Conservation (phyloP, 2,888 invertebrate species). For the Scaptomyza tumidula region DNA sequence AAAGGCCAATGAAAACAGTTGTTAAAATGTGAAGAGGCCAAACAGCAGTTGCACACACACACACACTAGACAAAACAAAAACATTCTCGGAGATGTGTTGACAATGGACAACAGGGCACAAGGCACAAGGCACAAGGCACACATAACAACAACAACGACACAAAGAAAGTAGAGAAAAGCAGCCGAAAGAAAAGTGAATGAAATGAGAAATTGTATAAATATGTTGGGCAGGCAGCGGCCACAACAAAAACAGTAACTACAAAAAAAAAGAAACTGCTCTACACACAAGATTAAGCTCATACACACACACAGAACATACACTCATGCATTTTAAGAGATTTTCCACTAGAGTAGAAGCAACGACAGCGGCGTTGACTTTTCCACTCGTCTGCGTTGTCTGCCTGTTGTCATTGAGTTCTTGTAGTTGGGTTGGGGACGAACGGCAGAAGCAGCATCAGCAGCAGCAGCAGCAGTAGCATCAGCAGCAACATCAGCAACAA, state of each 20-base stretch:
- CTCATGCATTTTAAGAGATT: constrained; percentile 74
- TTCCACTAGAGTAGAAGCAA: constrained; percentile 60
- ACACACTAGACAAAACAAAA: constrained; percentile 29
- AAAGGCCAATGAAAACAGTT: constrained; percentile 71
- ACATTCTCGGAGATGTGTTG: constrained; percentile 30
- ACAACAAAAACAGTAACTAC: constrained; percentile 10
- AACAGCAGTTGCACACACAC: constrained; percentile 21
- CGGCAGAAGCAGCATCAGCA: constrained; percentile 32
- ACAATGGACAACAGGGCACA: constrained; percentile 42
- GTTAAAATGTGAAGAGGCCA: constrained; percentile 58
- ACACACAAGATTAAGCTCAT: constrained; percentile 58
- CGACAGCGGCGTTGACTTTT: constrained; percentile 71
- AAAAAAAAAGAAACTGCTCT: constrained; percentile 33
- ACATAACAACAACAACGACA: constrained; percentile 3
- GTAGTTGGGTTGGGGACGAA: constrained; percentile 2
- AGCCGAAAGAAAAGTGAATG: constrained; percentile 66
- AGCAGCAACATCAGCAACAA: constrained; percentile 52
- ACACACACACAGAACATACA: constrained; percentile 42
- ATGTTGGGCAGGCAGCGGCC: constrained; percentile 64
- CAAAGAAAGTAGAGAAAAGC: constrained; percentile 22
- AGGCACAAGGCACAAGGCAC: constrained; percentile 15
- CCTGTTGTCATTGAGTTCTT: constrained; percentile 47
- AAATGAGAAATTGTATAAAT: constrained; percentile 79
- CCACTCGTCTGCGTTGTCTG: constrained; percentile 70
- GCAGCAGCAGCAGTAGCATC: constrained; percentile 9